These are phyloP conservation scores for Mus spicilegus DNA, from an alignment of 2,113 vertebrate species.

Conservation along the genomic window DNA sequence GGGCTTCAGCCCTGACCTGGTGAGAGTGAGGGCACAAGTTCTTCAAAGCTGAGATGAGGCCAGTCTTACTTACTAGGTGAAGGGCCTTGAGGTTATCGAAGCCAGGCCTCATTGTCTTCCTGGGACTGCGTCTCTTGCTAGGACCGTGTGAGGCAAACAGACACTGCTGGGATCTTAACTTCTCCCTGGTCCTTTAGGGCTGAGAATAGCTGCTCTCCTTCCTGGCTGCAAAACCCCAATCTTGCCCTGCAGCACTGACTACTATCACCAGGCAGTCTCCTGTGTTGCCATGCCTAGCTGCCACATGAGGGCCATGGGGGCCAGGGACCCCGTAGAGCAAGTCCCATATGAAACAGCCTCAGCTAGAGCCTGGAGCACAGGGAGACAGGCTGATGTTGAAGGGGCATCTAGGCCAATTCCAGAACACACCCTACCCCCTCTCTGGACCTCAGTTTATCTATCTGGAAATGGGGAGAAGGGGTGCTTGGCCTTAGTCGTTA, in stretches of 20 bases:
- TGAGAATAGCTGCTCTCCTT: neutral
- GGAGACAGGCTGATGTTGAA: neutral
- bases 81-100: neutral
- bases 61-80: neutral
- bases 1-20: neutral
- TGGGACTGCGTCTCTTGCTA: neutral
- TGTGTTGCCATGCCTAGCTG: neutral
- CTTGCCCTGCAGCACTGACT: neutral
- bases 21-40: neutral
- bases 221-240: neutral
- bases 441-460: constrained; percentile 25
- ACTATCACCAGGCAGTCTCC: neutral
- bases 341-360: neutral
- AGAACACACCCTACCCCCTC: neutral
- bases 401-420: neutral
- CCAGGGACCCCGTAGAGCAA: neutral
- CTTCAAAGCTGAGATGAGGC: neutral
- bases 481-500: neutral
- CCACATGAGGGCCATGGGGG: neutral
- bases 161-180: neutral
- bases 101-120: neutral
- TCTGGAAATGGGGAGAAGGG: neutral
- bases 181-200: neutral
- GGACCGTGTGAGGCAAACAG: neutral
- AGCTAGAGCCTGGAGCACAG: neutral